These are phyloP conservation scores for Hipposideros larvatus DNA, from an alignment of 2,797 vertebrate species.

Conservation along the genomic window DNA sequence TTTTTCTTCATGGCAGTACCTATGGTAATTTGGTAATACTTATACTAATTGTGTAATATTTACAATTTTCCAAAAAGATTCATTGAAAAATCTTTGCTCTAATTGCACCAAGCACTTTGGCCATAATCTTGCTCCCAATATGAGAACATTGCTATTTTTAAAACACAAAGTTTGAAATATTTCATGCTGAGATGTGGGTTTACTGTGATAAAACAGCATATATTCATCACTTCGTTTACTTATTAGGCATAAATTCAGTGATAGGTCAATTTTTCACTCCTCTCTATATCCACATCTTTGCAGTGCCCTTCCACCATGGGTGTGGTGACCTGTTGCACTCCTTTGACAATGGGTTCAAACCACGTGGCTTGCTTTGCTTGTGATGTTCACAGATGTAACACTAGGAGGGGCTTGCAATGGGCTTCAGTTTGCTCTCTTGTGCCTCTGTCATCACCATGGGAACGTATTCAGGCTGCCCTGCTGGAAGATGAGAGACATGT, in stretches of 20 bases:
- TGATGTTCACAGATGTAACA: neutral
- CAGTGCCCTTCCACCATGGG: neutral
- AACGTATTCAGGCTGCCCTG: neutral
- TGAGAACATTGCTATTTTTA: slow-evolving; percentile 9
- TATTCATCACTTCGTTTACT: neutral
- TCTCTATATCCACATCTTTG: neutral
- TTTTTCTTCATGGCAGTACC: slow-evolving; percentile 47
- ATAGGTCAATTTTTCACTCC: neutral
- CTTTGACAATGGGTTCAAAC: neutral
- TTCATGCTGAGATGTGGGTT: neutral
- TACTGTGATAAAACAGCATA: neutral
- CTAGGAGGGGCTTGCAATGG: neutral
- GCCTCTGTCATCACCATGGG: neutral
- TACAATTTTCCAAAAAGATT: neutral
- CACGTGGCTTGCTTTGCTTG: neutral
- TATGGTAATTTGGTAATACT: neutral
- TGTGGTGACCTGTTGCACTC: neutral
- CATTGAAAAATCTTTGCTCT: slow-evolving; percentile 3
- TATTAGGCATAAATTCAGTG: neutral
- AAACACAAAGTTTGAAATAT: neutral
- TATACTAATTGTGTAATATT: neutral
- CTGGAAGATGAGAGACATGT: neutral
- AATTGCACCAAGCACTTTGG: neutral
- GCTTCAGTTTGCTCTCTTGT: neutral
- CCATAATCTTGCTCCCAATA: neutral